Conservation (phyloP, 2,113 vertebrate genomes). For the Cephalopterus ornatus region DNA sequence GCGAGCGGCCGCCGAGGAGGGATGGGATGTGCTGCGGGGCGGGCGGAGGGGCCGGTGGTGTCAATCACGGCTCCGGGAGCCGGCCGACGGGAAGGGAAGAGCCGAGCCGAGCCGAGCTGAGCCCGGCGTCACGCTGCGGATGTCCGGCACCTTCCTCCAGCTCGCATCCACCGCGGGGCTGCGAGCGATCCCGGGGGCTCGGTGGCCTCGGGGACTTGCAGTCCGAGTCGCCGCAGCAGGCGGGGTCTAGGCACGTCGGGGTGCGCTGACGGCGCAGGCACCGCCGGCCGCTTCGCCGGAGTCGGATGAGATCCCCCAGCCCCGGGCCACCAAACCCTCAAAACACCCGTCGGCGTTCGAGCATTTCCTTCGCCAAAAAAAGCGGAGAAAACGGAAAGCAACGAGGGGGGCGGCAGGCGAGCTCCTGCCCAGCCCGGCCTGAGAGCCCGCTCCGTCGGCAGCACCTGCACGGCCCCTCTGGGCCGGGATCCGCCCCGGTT, state of each 20-base stretch:
- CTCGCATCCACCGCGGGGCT: background rate
- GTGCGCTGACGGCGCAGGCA: background rate
- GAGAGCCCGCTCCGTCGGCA: background rate
- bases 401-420: background rate
- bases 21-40: conserved; percentile 72
- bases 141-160: conserved; percentile 60
- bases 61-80: conserved; percentile 71
- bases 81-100: conserved; percentile 66
- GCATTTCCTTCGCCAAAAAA: background rate
- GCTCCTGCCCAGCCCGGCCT: too few species aligned
- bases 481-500: background rate
- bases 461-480: background rate
- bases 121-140: conserved; percentile 70
- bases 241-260: background rate
- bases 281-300: background rate
- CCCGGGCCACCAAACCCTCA: background rate
- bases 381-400: background rate
- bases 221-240: background rate
- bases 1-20: conserved; percentile 48
- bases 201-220: background rate
- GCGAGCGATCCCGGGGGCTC: background rate
- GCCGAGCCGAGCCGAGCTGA: background rate
- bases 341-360: background rate
- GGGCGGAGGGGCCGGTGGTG: conserved; percentile 54
- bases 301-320: background rate